phyloP scores from a whole-genome alignment of 1,140 invertebrate species.

The Lasioglossum baleicum region DNA sequence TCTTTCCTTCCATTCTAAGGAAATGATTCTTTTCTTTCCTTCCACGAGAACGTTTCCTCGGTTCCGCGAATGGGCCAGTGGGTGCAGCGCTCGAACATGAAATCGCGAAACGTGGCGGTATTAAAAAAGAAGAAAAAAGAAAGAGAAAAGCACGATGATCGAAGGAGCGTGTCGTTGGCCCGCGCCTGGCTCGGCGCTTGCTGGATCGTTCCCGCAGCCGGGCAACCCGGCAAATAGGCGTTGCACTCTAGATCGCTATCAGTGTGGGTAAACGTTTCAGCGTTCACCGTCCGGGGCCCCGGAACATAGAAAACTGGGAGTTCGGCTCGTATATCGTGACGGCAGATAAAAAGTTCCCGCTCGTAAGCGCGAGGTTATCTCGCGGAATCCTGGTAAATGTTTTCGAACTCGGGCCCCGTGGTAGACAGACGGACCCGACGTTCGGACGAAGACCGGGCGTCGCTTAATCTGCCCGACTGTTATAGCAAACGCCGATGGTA shows the following conservation, averaged over 20 bases:
- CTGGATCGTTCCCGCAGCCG: constrained; percentile 44
- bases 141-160: not conserved
- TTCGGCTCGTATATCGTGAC: constrained; percentile 60
- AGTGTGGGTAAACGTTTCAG: constrained; percentile 58
- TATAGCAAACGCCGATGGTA: constrained; percentile 34
- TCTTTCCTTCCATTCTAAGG: too few species aligned
- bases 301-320: constrained; percentile 59
- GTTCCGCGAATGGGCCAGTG: too few species aligned
- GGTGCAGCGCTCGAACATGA: not conserved
- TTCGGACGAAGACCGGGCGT: constrained; percentile 18
- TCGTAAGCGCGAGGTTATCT: constrained; percentile 60
- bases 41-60: too few species aligned
- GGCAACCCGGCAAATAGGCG: constrained; percentile 53
- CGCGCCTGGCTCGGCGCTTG: constrained; percentile 33
- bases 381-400: constrained; percentile 63
- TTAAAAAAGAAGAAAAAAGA: too few species aligned
- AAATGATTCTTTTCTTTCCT: too few species aligned
- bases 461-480: constrained; percentile 51
- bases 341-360: constrained; percentile 61
- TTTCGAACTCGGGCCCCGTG: constrained; percentile 25
- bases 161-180: constrained; percentile 38
- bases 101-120: not conserved
- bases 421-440: not conserved
- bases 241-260: constrained; percentile 62
- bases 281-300: constrained; percentile 51